phyloP scores from a whole-genome alignment of 2,888 invertebrate genomes.

The Andrena hattorfiana region DNA sequence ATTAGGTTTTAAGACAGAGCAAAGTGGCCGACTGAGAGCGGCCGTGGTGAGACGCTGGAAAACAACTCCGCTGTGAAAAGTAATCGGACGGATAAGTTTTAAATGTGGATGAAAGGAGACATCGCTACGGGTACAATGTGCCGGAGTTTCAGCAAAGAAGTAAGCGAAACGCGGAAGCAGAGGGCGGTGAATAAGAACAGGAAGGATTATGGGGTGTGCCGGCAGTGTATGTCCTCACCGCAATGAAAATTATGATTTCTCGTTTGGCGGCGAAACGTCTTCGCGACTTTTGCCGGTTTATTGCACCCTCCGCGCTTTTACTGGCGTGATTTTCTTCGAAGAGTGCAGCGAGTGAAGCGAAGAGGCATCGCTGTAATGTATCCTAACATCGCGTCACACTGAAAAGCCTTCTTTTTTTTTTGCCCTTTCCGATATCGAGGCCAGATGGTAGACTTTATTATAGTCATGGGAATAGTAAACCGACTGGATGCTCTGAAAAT shows the following conservation, averaged over 20 bases:
- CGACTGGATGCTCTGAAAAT: background rate
- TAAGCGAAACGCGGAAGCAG: slow-evolving; percentile 28
- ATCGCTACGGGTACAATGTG: slow-evolving; percentile 13
- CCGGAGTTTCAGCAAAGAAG: slow-evolving; percentile 16
- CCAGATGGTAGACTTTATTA: slow-evolving; percentile 7
- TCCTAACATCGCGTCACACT: background rate
- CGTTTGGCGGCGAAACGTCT: slow-evolving; percentile 71
- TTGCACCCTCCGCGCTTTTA: slow-evolving; percentile 45
- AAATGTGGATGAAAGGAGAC: slow-evolving; percentile 24
- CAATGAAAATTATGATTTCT: slow-evolving; percentile 81
- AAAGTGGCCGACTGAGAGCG: background rate
- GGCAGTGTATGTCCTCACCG: slow-evolving; percentile 53
- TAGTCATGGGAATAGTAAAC: background rate
- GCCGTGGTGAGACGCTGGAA: background rate
- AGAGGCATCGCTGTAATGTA: slow-evolving; percentile 20
- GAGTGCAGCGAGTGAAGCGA: background rate
- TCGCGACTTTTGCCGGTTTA: slow-evolving; percentile 38
- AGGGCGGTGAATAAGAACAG: slow-evolving; percentile 17
- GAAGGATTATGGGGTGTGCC: slow-evolving; percentile 71
- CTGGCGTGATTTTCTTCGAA: slow-evolving; percentile 29
- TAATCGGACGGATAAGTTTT: slow-evolving; percentile 46
- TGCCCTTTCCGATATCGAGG: background rate
- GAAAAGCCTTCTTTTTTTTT: background rate
- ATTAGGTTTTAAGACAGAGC: slow-evolving; percentile 45
- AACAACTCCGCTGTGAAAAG: slow-evolving; percentile 20